phyloP scores from a whole-genome alignment of 2,888 invertebrate species.

The Emesis furor region DNA sequence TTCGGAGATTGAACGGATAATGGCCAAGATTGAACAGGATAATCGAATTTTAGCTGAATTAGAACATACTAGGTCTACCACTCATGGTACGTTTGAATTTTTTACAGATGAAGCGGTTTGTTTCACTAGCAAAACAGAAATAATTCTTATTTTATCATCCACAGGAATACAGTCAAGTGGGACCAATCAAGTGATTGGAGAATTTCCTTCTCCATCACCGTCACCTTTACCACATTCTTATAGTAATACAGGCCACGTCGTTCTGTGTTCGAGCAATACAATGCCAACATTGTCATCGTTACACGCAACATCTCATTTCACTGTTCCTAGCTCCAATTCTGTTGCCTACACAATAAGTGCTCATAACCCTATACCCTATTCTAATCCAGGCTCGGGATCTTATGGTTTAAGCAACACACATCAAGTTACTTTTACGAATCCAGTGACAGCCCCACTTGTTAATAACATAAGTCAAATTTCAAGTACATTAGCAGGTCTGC shows the following conservation, averaged over 20 bases:
- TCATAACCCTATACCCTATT: conserved; percentile 90
- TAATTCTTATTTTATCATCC: conserved; percentile 57
- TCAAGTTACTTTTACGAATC: conserved; percentile 90
- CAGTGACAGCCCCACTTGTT: conserved; percentile 88
- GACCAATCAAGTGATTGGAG: conserved; percentile 94
- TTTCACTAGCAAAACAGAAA: neutral
- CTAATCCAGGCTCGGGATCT: conserved; percentile 89
- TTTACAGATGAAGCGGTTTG: neutral
- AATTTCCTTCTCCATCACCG: conserved; percentile 93
- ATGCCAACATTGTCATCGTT: conserved; percentile 93
- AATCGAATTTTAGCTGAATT: conserved; percentile 97
- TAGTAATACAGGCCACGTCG: conserved; percentile 86
- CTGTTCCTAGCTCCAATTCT: conserved; percentile 89
- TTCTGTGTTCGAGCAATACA: conserved; percentile 93
- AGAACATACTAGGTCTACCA: conserved; percentile 96
- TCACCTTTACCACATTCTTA: conserved; percentile 92
- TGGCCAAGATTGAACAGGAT: conserved; percentile 98
- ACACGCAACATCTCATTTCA: conserved; percentile 87
- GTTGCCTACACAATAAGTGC: conserved; percentile 90
- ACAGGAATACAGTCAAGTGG: conserved; percentile 93
- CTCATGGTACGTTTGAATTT: conserved; percentile 88
- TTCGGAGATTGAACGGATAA: conserved; percentile 97
- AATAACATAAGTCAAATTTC: conserved; percentile 90
- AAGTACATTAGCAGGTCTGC: conserved; percentile 88
- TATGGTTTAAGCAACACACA: conserved; percentile 89